A percentile compares a stretch with the other conserved stretches of the same genome.
phyloP scores from a whole-genome alignment of 2,113 vertebrate species.

The Origma solitaria region DNA sequence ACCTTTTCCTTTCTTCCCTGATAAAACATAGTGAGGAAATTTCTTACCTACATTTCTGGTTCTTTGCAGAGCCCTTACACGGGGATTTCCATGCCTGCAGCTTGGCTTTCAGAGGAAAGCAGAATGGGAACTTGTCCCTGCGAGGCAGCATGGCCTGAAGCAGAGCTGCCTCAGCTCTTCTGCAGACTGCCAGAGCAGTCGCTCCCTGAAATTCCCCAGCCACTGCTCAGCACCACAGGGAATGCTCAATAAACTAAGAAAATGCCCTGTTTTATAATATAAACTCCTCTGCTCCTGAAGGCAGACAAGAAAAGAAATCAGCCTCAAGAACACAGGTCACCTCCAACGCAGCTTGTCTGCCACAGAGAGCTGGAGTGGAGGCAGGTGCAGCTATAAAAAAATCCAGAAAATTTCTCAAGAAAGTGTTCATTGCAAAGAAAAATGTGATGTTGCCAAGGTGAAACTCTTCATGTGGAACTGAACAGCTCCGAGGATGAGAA shows the following conservation, averaged over 20 bases:
- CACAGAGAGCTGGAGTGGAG: not conserved
- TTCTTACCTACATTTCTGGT: not conserved
- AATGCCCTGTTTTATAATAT: not conserved
- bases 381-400: not conserved
- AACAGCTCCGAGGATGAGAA: not conserved
- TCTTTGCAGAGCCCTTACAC: not conserved
- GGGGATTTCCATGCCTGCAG: not conserved
- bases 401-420: not conserved
- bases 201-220: not conserved
- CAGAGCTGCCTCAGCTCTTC: not conserved
- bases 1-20: not conserved
- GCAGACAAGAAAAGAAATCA: not conserved
- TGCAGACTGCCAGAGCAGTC: not conserved
- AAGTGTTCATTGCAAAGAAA: not conserved
- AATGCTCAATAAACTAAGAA: not conserved
- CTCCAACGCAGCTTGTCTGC: not conserved
- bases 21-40: not conserved
- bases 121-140: not conserved
- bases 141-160: accelerated
- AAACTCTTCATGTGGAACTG: not conserved
- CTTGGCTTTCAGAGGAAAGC: not conserved
- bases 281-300: not conserved
- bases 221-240: not conserved
- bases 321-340: not conserved
- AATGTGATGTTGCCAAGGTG: accelerated